Evolutionary conservation across 2,888 invertebrate genomes (phyloP), one percentile per base, ranked within the genome.

Genomic region (Cistogaster globosa): DNA sequence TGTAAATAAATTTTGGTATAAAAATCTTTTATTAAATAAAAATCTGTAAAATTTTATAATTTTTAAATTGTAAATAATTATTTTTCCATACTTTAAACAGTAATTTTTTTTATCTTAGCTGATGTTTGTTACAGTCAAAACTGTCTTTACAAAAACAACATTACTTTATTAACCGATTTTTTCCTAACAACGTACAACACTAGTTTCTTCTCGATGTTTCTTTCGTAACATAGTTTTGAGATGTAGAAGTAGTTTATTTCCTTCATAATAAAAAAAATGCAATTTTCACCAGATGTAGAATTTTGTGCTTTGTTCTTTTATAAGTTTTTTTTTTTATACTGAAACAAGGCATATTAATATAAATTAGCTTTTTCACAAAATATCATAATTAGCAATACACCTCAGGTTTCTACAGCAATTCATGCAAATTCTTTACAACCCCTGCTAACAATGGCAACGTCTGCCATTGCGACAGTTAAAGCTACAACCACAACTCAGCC

Each of bases 311-410:
- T 53, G 7, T 42, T 58, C 22, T 58, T n/a, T 55, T 20, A 20
- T 4, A 26, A 7, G 14, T 26, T n/a, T 3, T 2, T 48, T 20
- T 53, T 18, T 18, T 18, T 57, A 7, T 16, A n/a, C n/a, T n/a
- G 14, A 20, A 20, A 60, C 16, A 53, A 80, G 32, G 20, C 53
- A 53, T 78, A 45, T 78, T 69, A 85, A 81, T 81, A 55, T 48
- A 75, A 76, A 57, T 62, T 42, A 65, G 84, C 48, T 69, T 77
- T 75, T 72, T 74, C 67, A 74, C 76, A 26, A 85, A 83, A 77
- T 55, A 69, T 57, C 26, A 55, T 26, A 69, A 82, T 82, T 85
- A 85, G 85, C 74, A 58, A 71, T 53, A 67, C 60, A 57, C 26
- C 58, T 20, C 51, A 57, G 53, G 22, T 62, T 48, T 6, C 51